Evolutionary conservation across 2,888 invertebrate genomes (phyloP), one percentile per base, ranked within the genome.

Genomic region (Brachylomia viminalis): DNA sequence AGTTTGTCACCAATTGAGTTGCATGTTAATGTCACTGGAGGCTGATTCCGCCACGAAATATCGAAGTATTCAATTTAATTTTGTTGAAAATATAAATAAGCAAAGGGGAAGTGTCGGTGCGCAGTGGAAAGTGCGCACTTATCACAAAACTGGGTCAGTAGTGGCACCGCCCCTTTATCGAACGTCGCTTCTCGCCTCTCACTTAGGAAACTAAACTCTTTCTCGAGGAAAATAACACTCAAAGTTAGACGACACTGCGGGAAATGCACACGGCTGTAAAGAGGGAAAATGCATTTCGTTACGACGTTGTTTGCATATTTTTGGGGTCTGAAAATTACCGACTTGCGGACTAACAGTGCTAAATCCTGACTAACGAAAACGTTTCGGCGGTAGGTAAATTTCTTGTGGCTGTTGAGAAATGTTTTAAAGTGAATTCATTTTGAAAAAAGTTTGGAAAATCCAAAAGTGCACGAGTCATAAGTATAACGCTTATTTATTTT

Each of bases 91-190:
- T 92, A 92, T 94, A 93, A 94, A 95, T 93, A 94, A 92, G 92
- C 91, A 93, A 94, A 93, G 90, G 90, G 94, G 94, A 94, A 94
- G 94, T 95, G 92, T 93, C 87, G 87, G 91, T 96, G 96, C 96
- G 96, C 96, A 95, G 94, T 93, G 92, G 90, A 94, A 94, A 95
- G 92, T 94, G 96, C 96, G 96, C 96, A 96, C 94, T 95, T 94
- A 93, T 94, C 93, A 92, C 92, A 91, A 93, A 96, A 96, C 93
- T 97, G 92, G 96, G 96, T 96, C 96, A 96, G 96, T 96, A 96
- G 96, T 95, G 88, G 93, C 94, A 88, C 95, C 96, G 95, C 96
- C 96, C 95, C 94, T 95, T 95, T 96, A 97, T 97, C 93, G 96
- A 97, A 93, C 96, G 93, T 88, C 91, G 85, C 89, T 89, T 87